Evolutionary conservation across 2,797 vertebrate genomes (phyloP).

Genomic region (Phataginus tetradactyla): DNA sequence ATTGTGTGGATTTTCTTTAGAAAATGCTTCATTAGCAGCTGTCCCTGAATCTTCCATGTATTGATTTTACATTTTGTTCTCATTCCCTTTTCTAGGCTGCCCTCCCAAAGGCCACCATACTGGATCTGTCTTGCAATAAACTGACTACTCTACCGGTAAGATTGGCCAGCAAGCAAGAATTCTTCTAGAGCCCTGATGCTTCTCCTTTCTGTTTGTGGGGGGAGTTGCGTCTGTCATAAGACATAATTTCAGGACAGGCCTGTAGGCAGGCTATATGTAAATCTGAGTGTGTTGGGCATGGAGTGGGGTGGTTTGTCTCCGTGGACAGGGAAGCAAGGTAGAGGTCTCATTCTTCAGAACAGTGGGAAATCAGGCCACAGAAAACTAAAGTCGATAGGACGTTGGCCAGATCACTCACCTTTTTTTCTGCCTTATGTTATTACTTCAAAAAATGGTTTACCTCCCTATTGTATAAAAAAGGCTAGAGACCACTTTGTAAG

Average conservation of each 20-base stretch:
- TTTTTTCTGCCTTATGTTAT: slow-evolving; percentile 37
- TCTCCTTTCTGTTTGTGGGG: not conserved
- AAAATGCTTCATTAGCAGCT: slow-evolving; percentile 52
- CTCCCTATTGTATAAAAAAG: not conserved
- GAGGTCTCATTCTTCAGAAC: not conserved
- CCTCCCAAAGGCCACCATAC: slow-evolving; percentile 93
- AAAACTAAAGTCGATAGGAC: not conserved
- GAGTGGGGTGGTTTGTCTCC: not conserved
- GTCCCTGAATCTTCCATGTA: slow-evolving; percentile 22
- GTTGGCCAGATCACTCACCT: not conserved
- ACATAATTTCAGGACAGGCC: not conserved
- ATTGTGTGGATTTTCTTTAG: slow-evolving; percentile 7
- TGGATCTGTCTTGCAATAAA: slow-evolving; percentile 98
- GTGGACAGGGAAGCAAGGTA: not conserved
- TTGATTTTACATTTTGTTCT: slow-evolving; percentile 47
- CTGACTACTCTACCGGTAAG: slow-evolving; percentile 94
- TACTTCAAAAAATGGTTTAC: slow-evolving; percentile 49
- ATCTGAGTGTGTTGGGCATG: not conserved
- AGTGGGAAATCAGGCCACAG: not conserved
- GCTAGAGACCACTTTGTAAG: not conserved
- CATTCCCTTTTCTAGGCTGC: slow-evolving; percentile 88
- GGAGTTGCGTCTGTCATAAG: not conserved
- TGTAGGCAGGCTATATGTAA: not conserved
- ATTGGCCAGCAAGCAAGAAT: not conserved
- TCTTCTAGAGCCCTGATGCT: not conserved